These are phyloP conservation scores for Plutella xylostella DNA, from an alignment of 2,888 invertebrate genomes.

Conservation along the genomic window DNA sequence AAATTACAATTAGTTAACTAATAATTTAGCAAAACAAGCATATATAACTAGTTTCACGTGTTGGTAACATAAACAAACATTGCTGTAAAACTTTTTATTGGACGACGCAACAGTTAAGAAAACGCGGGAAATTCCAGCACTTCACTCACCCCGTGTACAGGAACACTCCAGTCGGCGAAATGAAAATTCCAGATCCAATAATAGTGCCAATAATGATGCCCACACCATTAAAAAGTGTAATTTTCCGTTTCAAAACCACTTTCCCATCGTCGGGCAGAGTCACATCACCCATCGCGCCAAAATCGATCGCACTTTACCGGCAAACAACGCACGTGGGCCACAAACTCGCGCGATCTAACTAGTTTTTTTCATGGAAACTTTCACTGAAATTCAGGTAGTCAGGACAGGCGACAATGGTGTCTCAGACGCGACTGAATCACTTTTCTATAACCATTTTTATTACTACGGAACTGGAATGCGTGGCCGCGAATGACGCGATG, in stretches of 20 bases:
- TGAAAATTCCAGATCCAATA: slow-evolving; percentile 93
- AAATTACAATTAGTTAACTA: neutral
- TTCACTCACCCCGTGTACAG: slow-evolving; percentile 70
- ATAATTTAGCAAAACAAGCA: neutral
- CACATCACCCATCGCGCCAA: slow-evolving; percentile 63
- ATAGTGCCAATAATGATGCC: slow-evolving; percentile 90
- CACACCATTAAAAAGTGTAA: slow-evolving; percentile 87
- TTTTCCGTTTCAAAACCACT: slow-evolving; percentile 82
- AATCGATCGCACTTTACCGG: slow-evolving; percentile 9
- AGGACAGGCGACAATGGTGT: slow-evolving; percentile 27
- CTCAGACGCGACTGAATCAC: slow-evolving; percentile 51
- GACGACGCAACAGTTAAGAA: slow-evolving; percentile 16
- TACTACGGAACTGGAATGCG: slow-evolving; percentile 44
- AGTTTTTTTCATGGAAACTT: too few species aligned
- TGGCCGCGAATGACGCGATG: slow-evolving; percentile 35
- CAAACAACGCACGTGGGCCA: slow-evolving; percentile 39
- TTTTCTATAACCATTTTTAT: slow-evolving; percentile 54
- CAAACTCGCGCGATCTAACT: neutral
- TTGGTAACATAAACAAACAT: too few species aligned
- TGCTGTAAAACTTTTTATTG: too few species aligned
- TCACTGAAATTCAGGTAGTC: neutral
- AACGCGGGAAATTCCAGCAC: slow-evolving; percentile 34
- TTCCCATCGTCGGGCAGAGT: slow-evolving; percentile 57
- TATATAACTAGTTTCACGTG: slow-evolving; percentile 1
- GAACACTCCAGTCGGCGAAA: slow-evolving; percentile 88